Evolutionary conservation across 1,140 invertebrate species (phyloP).

Genomic region (Anagrus nilaparvatae): DNA sequence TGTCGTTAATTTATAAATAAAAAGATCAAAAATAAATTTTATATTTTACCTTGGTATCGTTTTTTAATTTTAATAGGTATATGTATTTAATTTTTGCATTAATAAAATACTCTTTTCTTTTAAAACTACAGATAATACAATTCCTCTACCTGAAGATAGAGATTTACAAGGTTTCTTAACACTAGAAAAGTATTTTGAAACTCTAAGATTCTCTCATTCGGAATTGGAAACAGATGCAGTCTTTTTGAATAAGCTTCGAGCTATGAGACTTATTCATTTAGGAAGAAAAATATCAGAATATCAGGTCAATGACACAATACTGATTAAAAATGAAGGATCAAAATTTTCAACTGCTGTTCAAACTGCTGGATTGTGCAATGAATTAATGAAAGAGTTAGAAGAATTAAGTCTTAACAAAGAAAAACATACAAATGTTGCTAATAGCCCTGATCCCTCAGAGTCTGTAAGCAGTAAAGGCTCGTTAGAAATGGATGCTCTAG

Average conservation of each 20-base stretch:
- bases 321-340: constrained; percentile 24
- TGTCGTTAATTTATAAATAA: neutral
- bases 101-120: constrained; percentile 28
- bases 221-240: constrained; percentile 24
- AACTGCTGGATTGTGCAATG: constrained; percentile 28
- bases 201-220: constrained; percentile 39
- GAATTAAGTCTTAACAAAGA: constrained; percentile 35
- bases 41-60: too few species aligned
- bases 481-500: constrained; percentile 22
- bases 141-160: constrained; percentile 68
- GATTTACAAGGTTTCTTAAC: constrained; percentile 72
- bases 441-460: constrained; percentile 34
- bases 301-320: constrained; percentile 33
- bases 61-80: neutral
- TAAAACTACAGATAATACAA: constrained; percentile 44
- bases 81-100: neutral
- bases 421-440: constrained; percentile 19
- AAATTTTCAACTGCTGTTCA: constrained; percentile 26
- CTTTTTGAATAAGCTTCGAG: constrained; percentile 32
- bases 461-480: constrained; percentile 32
- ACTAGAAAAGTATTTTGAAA: constrained; percentile 49
- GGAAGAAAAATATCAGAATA: constrained; percentile 40
- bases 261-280: constrained; percentile 42
- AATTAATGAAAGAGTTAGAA: constrained; percentile 37
- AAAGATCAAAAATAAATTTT: too few species aligned